Evolutionary conservation across 1,140 invertebrate species (phyloP), one percentile per base, ranked within the genome.

Genomic region (Drosophila fuyamai): DNA sequence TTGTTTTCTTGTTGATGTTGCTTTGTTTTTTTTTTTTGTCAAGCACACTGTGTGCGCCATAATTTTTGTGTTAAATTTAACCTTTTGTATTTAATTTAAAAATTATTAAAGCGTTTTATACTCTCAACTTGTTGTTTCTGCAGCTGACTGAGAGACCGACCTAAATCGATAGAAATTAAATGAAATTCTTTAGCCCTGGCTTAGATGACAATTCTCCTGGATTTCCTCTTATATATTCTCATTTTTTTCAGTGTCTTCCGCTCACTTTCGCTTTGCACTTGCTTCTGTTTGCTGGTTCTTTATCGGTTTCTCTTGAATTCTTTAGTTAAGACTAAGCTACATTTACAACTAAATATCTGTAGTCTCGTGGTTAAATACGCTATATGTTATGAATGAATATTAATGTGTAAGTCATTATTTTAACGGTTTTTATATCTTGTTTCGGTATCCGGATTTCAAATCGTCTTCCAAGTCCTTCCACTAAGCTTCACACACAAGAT

Each of bases 261-360:
- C 40, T 12, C 29, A 36, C 50, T 53, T 36, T 53, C 60, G n/a
- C 70, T 58, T 76, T 60, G 38, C 58, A 38, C 50, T 72, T 51
- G 35, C 47, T 68, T 71, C 56, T 63, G 10, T 61, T 44, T 44
- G 61, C 47, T 50, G 27, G 23, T 63, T 68, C 63, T 54, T 41
- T 27, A 18, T 66, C 65, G 66, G 59, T 59, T 79, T 65, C 59
- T 71, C 56, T 57, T 61, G 55, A 66, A 32, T 71, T 57, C 35
- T 58, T 68, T 55, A 63, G 65, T 81, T 81, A 60, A 80, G 48
- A 81, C 81, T 89, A 90, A 81, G 84, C 81, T 89, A 90, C 81
- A 63, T 89, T 53, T 89, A 90, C 85, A 89, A 90, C 85, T 89
- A 89, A 85, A 89, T 89, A 90, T 89, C 85, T 89, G 85, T 89